These are phyloP conservation scores for Bufo gargarizans DNA, from an alignment of 2,113 vertebrate species.

Conservation along the genomic window DNA sequence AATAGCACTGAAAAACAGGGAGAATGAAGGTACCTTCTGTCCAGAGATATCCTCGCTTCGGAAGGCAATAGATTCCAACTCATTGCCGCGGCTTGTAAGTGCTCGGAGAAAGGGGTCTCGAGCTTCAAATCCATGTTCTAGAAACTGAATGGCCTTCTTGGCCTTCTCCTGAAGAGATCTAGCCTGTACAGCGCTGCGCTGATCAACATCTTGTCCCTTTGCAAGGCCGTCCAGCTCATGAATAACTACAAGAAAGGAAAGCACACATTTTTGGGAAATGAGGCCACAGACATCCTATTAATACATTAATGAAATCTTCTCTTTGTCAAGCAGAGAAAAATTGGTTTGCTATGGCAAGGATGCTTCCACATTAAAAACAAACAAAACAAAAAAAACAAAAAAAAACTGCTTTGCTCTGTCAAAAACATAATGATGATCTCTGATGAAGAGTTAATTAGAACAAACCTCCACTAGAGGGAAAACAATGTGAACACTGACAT, in stretches of 20 bases:
- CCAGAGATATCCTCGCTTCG: slow-evolving; percentile 96
- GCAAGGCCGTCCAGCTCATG: slow-evolving; percentile 96
- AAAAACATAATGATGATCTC: too few relatives aligned
- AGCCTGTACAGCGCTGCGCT: slow-evolving; percentile 78
- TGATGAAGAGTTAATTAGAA: too few relatives aligned
- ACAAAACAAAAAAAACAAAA: too few relatives aligned
- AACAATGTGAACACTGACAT: too few relatives aligned
- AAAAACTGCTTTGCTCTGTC: too few relatives aligned
- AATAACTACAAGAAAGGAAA: slow-evolving; percentile 80
- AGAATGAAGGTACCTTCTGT: slow-evolving; percentile 81
- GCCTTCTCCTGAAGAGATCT: slow-evolving; percentile 92
- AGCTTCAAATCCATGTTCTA: slow-evolving; percentile 88
- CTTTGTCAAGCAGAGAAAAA: too few relatives aligned
- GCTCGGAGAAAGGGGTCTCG: slow-evolving; percentile 87
- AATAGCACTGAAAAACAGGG: neutral
- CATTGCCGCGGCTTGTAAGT: slow-evolving; percentile 93
- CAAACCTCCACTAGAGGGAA: too few relatives aligned
- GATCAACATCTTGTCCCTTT: slow-evolving; percentile 88
- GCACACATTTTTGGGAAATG: neutral
- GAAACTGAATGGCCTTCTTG: slow-evolving; percentile 85
- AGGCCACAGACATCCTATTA: neutral
- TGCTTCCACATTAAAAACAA: too few relatives aligned
- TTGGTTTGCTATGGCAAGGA: neutral
- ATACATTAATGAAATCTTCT: too few relatives aligned
- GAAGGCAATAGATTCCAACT: slow-evolving; percentile 96